Conservation (phyloP, 2,888 invertebrate species). For the Sminthurides aquaticus region DNA sequence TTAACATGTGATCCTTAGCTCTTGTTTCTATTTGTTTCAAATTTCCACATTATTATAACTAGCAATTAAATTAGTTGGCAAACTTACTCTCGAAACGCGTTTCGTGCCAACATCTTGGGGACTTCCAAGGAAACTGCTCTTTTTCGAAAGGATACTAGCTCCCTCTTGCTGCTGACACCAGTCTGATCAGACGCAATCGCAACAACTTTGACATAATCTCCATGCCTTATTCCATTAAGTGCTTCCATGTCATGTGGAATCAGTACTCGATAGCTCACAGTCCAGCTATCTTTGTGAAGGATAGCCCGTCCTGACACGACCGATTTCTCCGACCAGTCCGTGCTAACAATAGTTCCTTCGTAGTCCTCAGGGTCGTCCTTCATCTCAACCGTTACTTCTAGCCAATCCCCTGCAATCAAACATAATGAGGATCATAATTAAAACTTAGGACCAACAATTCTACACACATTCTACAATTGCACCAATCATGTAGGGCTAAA, state of each 20-base stretch:
- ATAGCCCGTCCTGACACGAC: neutral
- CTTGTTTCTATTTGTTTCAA: no score
- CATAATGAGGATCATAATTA: no score
- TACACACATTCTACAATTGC: no score
- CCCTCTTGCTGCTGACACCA: neutral
- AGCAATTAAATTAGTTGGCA: no score
- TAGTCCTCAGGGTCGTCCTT: neutral
- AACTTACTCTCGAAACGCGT: neutral
- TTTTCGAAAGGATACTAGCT: neutral
- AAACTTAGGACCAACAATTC: no score
- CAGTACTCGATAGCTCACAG: neutral
- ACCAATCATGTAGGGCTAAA: no score
- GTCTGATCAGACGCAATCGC: neutral
- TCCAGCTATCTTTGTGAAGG: neutral
- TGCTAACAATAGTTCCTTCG: neutral
- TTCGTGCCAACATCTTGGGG: neutral
- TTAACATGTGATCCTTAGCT: no score
- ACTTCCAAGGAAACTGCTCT: neutral
- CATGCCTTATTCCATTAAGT: neutral
- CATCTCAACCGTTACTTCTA: neutral
- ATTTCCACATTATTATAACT: no score
- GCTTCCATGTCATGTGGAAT: neutral
- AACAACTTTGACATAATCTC: neutral
- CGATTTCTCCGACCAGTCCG: neutral
- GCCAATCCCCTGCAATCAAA: slow-evolving; percentile 1